Base-by-base conservation (phyloP, 2,113 vertebrate species). In the Sander vitreus region DNA sequence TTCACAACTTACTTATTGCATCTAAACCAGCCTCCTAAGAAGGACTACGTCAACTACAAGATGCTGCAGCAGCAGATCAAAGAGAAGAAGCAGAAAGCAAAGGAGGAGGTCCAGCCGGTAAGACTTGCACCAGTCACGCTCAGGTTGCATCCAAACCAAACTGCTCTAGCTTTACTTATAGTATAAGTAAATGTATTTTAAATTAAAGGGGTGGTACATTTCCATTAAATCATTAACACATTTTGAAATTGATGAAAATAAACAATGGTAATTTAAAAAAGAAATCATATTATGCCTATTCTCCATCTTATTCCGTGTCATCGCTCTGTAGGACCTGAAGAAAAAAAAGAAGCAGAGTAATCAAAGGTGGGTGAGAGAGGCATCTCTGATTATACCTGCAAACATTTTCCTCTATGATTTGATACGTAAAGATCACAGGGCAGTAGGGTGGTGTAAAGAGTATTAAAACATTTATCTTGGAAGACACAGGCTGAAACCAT, bases 11-110 rank as follows among this genome's bases (percentile, higher is more conserved):
- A 5, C 1, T 48, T 27, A 12, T 58, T 70, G 6, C 67, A 3
- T 76, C 47, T 83, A 66, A 10, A 4, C 84, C 93, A 99, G 98
- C 96, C 97, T 59, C 96, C 96, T 0, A 98, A 96, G 93, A 98
- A 94, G 50, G 89, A 93, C 47, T 96, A 95, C 0, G 14, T 97
- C 63, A 99, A 98, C 93, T 99, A 99, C 91, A 99, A 96, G 94
- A 71, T 57, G 51, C 96, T 96, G 57, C 97, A 99, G 91, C 91
- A 97, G 83, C 95, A 95, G 80, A 93, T 97, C 77, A 96, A 96
- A 93, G 96, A 95, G 58, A 96, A 96, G 85, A 96, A 95, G 85
- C 39, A 86, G 78, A 92, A 65, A 0, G 93, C 90, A 45, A 94
- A 93, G 50, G 94, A 96, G 39, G 95, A 95, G 60, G 90, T 81